Base-by-base conservation (phyloP, 2,888 invertebrate species). In the Pyrrhia umbra region DNA sequence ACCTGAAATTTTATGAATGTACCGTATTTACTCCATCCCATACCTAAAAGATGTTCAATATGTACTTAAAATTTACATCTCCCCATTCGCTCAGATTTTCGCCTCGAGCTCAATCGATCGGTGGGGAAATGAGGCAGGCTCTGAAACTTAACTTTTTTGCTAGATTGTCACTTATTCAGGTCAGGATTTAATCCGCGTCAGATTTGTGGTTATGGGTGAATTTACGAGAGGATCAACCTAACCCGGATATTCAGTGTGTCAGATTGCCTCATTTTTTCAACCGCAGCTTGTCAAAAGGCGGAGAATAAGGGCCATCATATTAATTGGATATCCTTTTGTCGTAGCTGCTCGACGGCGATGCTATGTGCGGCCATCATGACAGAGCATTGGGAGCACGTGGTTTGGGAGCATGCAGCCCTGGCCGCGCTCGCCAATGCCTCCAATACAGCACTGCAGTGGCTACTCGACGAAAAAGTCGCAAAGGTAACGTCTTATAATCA, bases 361-460 rank as follows among this genome's bases (percentile, higher is more conserved):
- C 92, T 98, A 40, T 97, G 97, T 87, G 97, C 97, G 2, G 97
- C 98, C 75, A 97, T 98, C 87, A 97, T 98, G 97, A 98, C 98
- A 65, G 97, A 98, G 87, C 97, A 98, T 88, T 98, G 98, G 98
- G 98, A 98, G 92, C 97, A 97, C 86, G 97, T 98, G 72, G 96
- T 96, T 64, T 98, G 98, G 97, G 97, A 98, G 89, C 95, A 95
- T 37, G 92, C 95, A 1, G 95, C 95, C 34, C 92, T 97, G 25
- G 94, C 95, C 15, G 91, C 92, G 18, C 94, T 96, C 40, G 95
- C 96, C 40, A 96, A 96, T 84, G 95, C 96, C 15, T 95, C 95
- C 50, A 95, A 95, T 69, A 96, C 95, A 34, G 95, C 95, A 34
- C 89, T 97, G 74, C 96, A 97, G 78, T 98, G 97, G 97, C 95